Percentiles rank a stretch among this genome's conserved stretches.
phyloP scores from a whole-genome alignment of 1,140 invertebrate species.

The Bemisia tabaci region DNA sequence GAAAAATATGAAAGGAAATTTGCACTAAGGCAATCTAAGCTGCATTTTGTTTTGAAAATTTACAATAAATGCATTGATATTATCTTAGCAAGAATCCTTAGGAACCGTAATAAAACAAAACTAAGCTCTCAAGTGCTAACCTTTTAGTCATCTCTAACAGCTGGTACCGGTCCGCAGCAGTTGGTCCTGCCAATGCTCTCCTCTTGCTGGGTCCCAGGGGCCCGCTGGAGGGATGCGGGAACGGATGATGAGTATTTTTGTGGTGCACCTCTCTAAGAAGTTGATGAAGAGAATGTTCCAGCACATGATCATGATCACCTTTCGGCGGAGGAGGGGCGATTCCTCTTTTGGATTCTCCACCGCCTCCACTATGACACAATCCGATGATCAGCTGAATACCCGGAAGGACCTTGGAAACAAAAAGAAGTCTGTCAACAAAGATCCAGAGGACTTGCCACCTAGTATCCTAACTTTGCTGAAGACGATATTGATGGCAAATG shows the following conservation, averaged over 20 bases:
- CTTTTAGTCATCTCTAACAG: constrained; percentile 74
- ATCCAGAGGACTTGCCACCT: too few relatives aligned
- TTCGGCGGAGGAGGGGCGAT: constrained; percentile 34
- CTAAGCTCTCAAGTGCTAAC: too few relatives aligned
- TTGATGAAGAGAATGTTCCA: constrained; percentile 93
- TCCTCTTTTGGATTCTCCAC: constrained; percentile 32
- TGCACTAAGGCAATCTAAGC: too few relatives aligned
- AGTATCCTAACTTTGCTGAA: too few relatives aligned
- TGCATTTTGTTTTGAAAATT: too few relatives aligned
- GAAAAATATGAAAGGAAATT: too few relatives aligned
- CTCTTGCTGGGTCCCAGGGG: constrained; percentile 81
- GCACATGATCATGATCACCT: constrained; percentile 83
- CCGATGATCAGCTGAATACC: constrained; percentile 77
- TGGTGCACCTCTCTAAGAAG: constrained; percentile 81
- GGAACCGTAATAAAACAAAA: too few relatives aligned
- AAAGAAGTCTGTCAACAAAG: too few relatives aligned
- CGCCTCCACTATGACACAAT: constrained; percentile 58
- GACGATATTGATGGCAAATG: too few relatives aligned
- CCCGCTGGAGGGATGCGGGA: constrained; percentile 86
- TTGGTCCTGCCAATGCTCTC: constrained; percentile 76
- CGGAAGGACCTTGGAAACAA: constrained; percentile 55
- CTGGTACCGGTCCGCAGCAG: constrained; percentile 71
- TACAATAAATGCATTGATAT: too few relatives aligned
- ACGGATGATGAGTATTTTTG: constrained; percentile 80
- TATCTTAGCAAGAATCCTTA: too few relatives aligned